phyloP scores from a whole-genome alignment of 2,888 invertebrate species.

The Cerastoderma edule region DNA sequence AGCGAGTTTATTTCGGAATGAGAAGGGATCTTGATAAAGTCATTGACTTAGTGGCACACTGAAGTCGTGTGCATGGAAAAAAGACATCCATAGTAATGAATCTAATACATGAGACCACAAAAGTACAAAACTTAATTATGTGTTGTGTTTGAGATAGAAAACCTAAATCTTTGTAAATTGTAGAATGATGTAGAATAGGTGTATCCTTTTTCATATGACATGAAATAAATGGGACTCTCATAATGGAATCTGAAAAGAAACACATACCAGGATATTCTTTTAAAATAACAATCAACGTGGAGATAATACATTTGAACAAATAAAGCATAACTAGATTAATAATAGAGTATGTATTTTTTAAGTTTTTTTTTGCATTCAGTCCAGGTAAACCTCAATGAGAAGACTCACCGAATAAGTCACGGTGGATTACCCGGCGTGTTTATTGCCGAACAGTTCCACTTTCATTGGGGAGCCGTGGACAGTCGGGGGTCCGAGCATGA shows the following conservation, averaged over 20 bases:
- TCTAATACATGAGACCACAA: too few relatives aligned
- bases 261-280: neutral
- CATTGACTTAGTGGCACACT: too few relatives aligned
- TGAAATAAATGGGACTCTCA: neutral
- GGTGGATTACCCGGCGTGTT: slow-evolving; percentile 70
- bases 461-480: slow-evolving; percentile 76
- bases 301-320: neutral
- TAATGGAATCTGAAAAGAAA: neutral
- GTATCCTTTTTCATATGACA: neutral
- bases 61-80: too few relatives aligned
- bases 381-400: slow-evolving; percentile 56
- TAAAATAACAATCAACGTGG: neutral
- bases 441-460: slow-evolving; percentile 74
- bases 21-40: too few relatives aligned
- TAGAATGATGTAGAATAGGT: neutral
- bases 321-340: neutral
- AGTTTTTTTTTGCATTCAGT: too few relatives aligned
- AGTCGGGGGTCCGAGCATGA: slow-evolving; percentile 75
- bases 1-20: too few relatives aligned
- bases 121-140: too few relatives aligned
- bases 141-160: too few relatives aligned
- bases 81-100: too few relatives aligned
- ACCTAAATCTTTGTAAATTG: too few relatives aligned
- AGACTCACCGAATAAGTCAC: slow-evolving; percentile 45
- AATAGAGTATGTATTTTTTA: neutral